Base-by-base conservation (phyloP, 2,113 vertebrate genomes). In the Melanerpes aurifrons region DNA sequence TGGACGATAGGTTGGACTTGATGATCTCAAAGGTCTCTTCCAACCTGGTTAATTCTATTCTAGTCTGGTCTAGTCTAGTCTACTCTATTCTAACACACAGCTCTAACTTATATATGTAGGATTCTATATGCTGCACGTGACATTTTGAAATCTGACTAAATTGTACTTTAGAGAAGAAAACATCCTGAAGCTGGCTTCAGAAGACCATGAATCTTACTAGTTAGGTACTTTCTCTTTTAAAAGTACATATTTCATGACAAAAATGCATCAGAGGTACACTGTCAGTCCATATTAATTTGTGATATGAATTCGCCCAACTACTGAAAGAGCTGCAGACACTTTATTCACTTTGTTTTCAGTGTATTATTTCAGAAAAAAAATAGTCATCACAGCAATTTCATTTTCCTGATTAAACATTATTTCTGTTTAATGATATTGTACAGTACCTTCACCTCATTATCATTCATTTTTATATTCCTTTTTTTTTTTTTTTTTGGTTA, bases 111-210 rank as follows among this genome's bases (percentile, higher is more conserved):
- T 91, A 71, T 81, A 73, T 92, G 91, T 88, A 73, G 79, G 47
- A 77, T 84, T 84, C 95, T 94, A 91, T 94, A 94, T 77, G 91
- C 22, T 89, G 40, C 19, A 78, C 35, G 59, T 95, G 77, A 93
- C 81, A 93, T 96, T 96, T 95, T 97, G 90, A 89, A 94, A 89
- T 63, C 87, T 89, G 95, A 89, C 93, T 96, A 92, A 92, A 87
- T 94, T 93, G 82, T 94, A 95, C 76, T 94, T 87, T 91, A 77
- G 68, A 92, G 57, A 85, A 96, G 86, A 87, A 69, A 94, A 85
- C 50, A 93, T 89, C 50, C 89, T 87, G 92, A 95, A 95, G 20
- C 26, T 91, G 56, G 59, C 80, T 94, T 91, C 72, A 82, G 90
- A 95, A 90, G 88, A 91, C 50, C 40, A 56, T 59, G 79, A 96